Evolutionary conservation across 2,797 vertebrate genomes (phyloP).

Genomic region (Sebastes hopkinsi): DNA sequence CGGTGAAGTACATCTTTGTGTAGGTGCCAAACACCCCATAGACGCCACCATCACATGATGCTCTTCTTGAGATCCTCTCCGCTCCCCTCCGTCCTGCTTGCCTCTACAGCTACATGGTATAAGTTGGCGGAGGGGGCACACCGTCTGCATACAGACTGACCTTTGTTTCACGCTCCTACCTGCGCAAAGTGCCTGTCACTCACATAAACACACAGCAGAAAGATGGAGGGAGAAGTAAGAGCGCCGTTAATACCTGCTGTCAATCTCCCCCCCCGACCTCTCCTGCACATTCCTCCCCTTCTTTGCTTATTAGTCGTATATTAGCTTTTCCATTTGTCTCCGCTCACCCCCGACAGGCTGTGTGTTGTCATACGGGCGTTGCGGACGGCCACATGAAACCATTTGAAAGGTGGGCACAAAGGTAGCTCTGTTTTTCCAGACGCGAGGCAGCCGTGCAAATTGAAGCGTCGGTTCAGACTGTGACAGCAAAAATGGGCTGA

Average conservation of each 20-base stretch:
- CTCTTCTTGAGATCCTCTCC: constrained; percentile 1
- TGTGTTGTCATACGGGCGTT: constrained; percentile 58
- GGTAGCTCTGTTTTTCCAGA: constrained; percentile 80
- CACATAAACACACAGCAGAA: constrained; percentile 46
- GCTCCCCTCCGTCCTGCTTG: not conserved
- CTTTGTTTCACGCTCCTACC: constrained; percentile 47
- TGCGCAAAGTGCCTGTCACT: constrained; percentile 43
- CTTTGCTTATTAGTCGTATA: constrained; percentile 76
- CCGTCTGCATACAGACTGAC: constrained; percentile 44
- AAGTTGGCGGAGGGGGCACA: not conserved
- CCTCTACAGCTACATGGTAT: not conserved
- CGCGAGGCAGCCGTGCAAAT: constrained; percentile 61
- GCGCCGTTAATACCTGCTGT: constrained; percentile 68
- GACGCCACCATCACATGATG: constrained; percentile 1
- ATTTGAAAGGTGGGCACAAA: constrained; percentile 70
- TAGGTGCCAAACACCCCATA: constrained; percentile 18
- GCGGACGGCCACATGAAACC: constrained; percentile 44
- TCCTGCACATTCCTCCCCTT: constrained; percentile 64
- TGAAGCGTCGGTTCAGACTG: constrained; percentile 63
- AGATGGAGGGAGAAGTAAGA: constrained; percentile 22
- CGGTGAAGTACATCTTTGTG: constrained; percentile 44
- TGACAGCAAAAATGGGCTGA: constrained; percentile 71
- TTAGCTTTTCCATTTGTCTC: constrained; percentile 76
- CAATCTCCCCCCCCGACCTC: constrained; percentile 64
- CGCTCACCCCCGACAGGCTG: constrained; percentile 60